Percentiles rank a stretch among this genome's conserved stretches.
Conservation (phyloP, 2,888 invertebrate genomes). For the Thumatha senex region DNA sequence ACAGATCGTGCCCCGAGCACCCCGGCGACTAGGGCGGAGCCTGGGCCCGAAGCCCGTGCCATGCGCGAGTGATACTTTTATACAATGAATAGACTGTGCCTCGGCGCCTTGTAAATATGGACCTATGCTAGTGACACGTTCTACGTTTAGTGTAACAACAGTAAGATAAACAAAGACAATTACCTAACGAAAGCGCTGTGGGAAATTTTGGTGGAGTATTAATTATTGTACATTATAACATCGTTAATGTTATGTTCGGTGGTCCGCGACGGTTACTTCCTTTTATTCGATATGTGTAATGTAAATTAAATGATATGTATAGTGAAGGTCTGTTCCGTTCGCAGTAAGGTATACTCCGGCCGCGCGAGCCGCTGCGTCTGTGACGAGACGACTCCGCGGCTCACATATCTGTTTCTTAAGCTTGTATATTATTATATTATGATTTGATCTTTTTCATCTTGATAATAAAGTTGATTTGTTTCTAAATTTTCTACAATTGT, state of each 20-base stretch:
- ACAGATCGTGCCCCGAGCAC: slow-evolving; percentile 99
- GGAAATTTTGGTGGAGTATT: slow-evolving; percentile 71
- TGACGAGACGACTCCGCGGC: slow-evolving; percentile 38
- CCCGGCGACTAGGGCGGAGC: slow-evolving; percentile 93
- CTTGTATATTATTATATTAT: slow-evolving; percentile 71
- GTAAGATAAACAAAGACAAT: slow-evolving; percentile 72
- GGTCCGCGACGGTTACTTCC: slow-evolving; percentile 53
- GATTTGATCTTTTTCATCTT: slow-evolving; percentile 83
- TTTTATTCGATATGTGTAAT: slow-evolving; percentile 57
- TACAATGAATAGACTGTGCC: slow-evolving; percentile 74
- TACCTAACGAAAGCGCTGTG: slow-evolving; percentile 56
- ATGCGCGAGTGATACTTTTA: slow-evolving; percentile 81
- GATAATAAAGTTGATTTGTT: slow-evolving; percentile 84
- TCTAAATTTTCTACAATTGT: slow-evolving; percentile 76
- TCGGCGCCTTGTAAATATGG: slow-evolving; percentile 71
- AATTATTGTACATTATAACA: slow-evolving; percentile 70
- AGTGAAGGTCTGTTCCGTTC: slow-evolving; percentile 36
- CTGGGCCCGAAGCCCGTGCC: slow-evolving; percentile 49
- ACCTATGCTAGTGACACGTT: slow-evolving; percentile 78
- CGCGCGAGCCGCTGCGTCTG: slow-evolving; percentile 3
- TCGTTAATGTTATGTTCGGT: slow-evolving; percentile 60
- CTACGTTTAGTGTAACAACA: slow-evolving; percentile 70
- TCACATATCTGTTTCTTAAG: slow-evolving; percentile 74
- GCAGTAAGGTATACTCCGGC: slow-evolving; percentile 32
- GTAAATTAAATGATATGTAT: slow-evolving; percentile 52